A percentile compares a stretch with the other conserved stretches of the same genome.
These are phyloP conservation scores for Calephelis perditalis DNA, from an alignment of 2,888 invertebrate genomes.

Conservation along the genomic window DNA sequence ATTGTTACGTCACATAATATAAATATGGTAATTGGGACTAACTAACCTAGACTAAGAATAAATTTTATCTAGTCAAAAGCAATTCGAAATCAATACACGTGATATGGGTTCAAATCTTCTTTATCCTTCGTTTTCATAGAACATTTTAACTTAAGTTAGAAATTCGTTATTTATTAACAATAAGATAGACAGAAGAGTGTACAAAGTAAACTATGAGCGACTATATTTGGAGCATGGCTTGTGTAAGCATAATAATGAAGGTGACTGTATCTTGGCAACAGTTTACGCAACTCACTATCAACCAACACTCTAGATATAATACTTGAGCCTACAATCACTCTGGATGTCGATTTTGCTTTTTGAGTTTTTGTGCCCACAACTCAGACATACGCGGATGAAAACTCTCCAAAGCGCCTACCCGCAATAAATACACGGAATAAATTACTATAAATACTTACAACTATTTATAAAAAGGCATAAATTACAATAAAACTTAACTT, in stretches of 20 bases:
- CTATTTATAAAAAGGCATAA: constrained; percentile 37
- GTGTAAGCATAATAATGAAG: constrained; percentile 17
- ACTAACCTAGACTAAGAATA: no score
- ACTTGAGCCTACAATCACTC: constrained; percentile 58
- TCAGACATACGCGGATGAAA: constrained; percentile 66
- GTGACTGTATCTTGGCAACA: constrained; percentile 21
- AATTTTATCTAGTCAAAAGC: no score
- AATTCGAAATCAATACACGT: no score
- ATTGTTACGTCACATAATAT: no score
- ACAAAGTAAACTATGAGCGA: background rate
- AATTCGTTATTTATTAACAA: no score
- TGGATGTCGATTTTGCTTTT: constrained; percentile 69
- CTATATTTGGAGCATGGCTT: constrained; percentile 14
- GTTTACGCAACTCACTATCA: constrained; percentile 32
- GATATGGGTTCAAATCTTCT: no score
- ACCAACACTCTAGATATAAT: constrained; percentile 23
- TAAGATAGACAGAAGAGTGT: no score
- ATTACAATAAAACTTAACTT: constrained; percentile 8
- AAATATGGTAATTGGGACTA: no score
- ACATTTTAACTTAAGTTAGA: no score
- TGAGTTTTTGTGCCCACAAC: constrained; percentile 70
- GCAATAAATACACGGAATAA: constrained; percentile 63
- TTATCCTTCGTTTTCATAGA: no score
- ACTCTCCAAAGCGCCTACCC: constrained; percentile 58
- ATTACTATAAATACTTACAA: constrained; percentile 51